phyloP scores from a whole-genome alignment of 1,140 invertebrate species.

The Zaprionus tsacasi region DNA sequence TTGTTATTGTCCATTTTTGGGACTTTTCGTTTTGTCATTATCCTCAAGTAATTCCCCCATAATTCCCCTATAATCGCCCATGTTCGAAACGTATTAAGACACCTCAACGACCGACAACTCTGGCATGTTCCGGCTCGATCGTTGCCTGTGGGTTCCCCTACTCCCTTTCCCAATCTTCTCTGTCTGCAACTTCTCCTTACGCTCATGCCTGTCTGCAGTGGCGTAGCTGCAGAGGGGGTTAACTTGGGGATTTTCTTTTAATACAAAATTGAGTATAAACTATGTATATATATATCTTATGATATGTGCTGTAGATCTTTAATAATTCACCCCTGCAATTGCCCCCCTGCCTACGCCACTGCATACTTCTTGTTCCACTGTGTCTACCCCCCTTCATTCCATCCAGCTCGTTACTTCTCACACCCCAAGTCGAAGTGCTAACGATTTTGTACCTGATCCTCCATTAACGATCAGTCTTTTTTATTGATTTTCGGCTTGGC shows the following conservation, averaged over 20 bases:
- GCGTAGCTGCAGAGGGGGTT: background rate
- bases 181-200: slow-evolving; percentile 19
- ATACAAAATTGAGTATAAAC: no score
- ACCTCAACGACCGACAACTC: slow-evolving; percentile 52
- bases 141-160: no score
- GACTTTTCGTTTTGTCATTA: slow-evolving; percentile 50
- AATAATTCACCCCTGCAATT: no score
- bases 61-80: slow-evolving; percentile 71
- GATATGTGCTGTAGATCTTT: no score
- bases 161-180: background rate
- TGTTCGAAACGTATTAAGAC: slow-evolving; percentile 79
- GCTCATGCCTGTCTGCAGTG: background rate
- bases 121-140: no score
- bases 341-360: background rate
- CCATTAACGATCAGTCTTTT: slow-evolving; percentile 18
- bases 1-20: slow-evolving; percentile 12
- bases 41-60: slow-evolving; percentile 69
- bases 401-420: slow-evolving; percentile 36
- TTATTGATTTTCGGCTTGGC: background rate
- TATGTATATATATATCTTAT: no score
- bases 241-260: background rate
- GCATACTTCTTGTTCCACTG: no score
- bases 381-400: background rate
- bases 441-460: slow-evolving; percentile 73
- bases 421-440: slow-evolving; percentile 67